Percentiles rank a stretch among this genome's conserved stretches.
These are phyloP conservation scores for Pelmatolapia mariae DNA, from an alignment of 2,113 vertebrate genomes.

Conservation along the genomic window DNA sequence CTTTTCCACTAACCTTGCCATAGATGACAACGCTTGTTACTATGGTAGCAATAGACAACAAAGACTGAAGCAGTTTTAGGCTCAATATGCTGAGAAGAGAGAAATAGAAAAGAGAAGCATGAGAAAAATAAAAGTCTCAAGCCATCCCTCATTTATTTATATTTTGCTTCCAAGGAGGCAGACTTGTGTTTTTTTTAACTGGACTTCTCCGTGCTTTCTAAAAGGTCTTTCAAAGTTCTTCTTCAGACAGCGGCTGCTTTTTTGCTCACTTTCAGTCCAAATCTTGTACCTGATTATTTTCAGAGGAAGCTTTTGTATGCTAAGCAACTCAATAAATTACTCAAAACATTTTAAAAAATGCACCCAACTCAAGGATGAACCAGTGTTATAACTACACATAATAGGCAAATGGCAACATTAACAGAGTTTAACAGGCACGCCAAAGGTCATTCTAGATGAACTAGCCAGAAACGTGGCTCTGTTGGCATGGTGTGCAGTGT, in stretches of 20 bases:
- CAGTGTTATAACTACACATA: neutral
- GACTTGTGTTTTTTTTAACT: neutral
- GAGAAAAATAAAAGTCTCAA: neutral
- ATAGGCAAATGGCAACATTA: neutral
- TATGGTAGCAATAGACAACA: neutral
- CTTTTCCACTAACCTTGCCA: neutral
- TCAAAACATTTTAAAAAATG: neutral
- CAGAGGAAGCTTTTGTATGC: neutral
- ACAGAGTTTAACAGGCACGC: neutral
- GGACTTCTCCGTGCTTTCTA: neutral
- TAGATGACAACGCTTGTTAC: neutral
- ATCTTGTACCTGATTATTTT: neutral
- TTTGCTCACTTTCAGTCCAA: neutral
- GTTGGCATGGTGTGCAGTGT: neutral
- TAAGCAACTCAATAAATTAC: neutral
- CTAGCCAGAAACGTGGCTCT: neutral
- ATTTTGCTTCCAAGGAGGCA: neutral
- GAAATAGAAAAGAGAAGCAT: neutral
- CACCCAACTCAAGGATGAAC: neutral
- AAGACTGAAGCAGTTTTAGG: neutral
- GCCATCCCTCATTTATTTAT: neutral
- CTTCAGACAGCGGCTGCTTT: neutral
- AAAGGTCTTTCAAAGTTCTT: neutral
- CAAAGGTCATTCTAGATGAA: neutral
- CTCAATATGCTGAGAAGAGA: neutral